Evolutionary conservation across 2,797 vertebrate genomes (phyloP).

Genomic region (Spatula versicolor): DNA sequence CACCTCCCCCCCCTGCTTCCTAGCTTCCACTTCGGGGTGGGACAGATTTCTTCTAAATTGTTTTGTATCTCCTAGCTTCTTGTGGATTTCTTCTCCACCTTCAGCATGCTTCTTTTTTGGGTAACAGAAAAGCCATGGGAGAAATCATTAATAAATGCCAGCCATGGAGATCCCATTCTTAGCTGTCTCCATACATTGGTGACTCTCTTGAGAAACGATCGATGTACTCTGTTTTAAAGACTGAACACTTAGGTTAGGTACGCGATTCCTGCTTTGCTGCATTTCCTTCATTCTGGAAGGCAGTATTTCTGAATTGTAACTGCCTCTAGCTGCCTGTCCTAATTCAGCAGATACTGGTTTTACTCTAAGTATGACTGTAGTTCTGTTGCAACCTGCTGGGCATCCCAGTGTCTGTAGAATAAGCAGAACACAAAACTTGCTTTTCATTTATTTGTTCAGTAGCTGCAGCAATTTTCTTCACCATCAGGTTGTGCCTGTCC

Average conservation of each 20-base stretch:
- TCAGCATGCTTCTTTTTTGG: neutral
- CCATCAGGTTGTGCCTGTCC: neutral
- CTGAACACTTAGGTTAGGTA: neutral
- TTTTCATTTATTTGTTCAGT: neutral
- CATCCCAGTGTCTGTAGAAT: neutral
- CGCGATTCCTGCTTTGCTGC: neutral
- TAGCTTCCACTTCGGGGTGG: neutral
- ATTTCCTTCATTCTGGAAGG: neutral
- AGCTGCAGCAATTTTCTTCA: neutral
- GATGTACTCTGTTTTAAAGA: neutral
- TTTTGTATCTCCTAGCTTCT: neutral
- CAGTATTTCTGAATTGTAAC: neutral
- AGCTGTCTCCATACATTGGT: neutral
- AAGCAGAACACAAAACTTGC: neutral
- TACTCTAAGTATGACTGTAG: neutral
- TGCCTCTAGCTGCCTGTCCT: neutral
- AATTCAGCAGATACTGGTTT: neutral
- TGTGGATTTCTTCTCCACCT: neutral
- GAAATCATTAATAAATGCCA: neutral
- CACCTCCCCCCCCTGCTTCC: neutral
- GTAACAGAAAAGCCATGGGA: neutral
- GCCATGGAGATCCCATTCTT: neutral
- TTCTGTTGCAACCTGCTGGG: neutral
- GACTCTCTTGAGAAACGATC: neutral
- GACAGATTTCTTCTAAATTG: neutral